Conservation (phyloP, 2,797 vertebrate genomes). For the Myiothlypis chrysogaster region DNA sequence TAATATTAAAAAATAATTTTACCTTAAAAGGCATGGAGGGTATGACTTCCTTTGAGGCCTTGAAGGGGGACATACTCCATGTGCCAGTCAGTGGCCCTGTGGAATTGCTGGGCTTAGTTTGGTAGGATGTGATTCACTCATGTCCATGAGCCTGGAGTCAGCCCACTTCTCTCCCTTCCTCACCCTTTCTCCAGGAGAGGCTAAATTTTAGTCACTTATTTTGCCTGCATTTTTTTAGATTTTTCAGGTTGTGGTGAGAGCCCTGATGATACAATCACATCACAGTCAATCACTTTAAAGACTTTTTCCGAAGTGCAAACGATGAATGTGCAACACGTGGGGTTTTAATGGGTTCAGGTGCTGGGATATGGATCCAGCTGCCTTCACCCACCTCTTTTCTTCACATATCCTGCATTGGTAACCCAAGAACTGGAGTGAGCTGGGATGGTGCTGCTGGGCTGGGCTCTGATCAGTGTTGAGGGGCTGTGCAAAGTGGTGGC, state of each 20-base stretch:
- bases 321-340: slow-evolving; percentile 61
- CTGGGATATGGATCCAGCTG: slow-evolving; percentile 40
- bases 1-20: neutral
- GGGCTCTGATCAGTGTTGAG: neutral
- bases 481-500: neutral
- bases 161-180: slow-evolving; percentile 34
- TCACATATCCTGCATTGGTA: slow-evolving; percentile 44
- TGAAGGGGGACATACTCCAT: neutral
- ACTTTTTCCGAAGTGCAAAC: slow-evolving; percentile 39
- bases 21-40: neutral
- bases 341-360: slow-evolving; percentile 57
- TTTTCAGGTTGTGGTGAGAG: slow-evolving; percentile 40
- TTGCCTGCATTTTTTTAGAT: slow-evolving; percentile 54
- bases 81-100: neutral
- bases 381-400: slow-evolving; percentile 39
- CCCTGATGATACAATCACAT: slow-evolving; percentile 70
- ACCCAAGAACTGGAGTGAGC: neutral
- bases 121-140: slow-evolving; percentile 18
- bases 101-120: neutral
- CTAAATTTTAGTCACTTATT: slow-evolving; percentile 69
- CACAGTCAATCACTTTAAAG: slow-evolving; percentile 57
- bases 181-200: slow-evolving; percentile 46
- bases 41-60: neutral
- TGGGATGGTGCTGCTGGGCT: neutral
- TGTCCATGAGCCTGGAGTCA: neutral